Conservation (phyloP, 2,888 invertebrate species). For the Lapara coniferarum region DNA sequence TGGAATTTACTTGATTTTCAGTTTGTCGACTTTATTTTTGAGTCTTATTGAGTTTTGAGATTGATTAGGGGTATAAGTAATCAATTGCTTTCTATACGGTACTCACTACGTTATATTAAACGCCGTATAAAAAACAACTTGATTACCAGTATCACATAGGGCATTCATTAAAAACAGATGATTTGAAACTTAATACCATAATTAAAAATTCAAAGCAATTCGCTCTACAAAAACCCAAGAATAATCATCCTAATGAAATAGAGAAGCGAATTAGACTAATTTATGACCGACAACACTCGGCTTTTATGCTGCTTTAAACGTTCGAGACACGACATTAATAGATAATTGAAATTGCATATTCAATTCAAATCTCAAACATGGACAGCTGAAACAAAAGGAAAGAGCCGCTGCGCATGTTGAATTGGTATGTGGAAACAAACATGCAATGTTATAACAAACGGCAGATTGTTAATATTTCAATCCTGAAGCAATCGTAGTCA, state of each 20-base stretch:
- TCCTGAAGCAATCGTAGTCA: slow-evolving; percentile 65
- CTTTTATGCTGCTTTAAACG: not conserved
- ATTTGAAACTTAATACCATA: not conserved
- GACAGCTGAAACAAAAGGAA: not conserved
- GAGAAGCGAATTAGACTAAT: not conserved
- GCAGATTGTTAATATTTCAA: slow-evolving; percentile 55
- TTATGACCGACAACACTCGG: not conserved
- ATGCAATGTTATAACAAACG: slow-evolving; percentile 38
- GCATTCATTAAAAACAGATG: not conserved
- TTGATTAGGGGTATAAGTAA: no score
- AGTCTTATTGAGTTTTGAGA: no score
- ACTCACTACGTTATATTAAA: no score
- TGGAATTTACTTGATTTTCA: not conserved
- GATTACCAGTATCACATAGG: no score
- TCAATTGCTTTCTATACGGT: no score
- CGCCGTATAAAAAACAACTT: no score
- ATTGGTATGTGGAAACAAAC: not conserved
- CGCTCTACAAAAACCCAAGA: not conserved
- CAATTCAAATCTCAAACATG: not conserved
- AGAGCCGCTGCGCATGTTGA: not conserved
- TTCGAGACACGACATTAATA: not conserved
- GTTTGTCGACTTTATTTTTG: not conserved
- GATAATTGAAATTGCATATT: not conserved
- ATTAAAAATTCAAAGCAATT: not conserved
- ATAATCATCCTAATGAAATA: slow-evolving; percentile 4